Base-by-base conservation (phyloP, 2,888 invertebrate species). In the Salticus scenicus region DNA sequence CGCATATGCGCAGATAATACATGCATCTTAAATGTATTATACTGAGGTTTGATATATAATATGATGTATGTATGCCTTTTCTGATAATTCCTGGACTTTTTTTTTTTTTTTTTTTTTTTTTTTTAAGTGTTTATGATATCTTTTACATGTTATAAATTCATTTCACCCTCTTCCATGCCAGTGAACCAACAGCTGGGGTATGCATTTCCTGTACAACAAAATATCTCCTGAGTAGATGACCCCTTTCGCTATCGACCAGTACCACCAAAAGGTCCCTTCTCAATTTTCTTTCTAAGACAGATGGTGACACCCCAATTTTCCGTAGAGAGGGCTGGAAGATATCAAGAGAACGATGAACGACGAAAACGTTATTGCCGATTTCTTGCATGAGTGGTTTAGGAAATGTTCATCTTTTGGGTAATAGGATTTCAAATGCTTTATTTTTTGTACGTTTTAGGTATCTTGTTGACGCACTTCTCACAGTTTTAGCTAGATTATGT, bases 311-410 rank as follows among this genome's bases (percentile, higher is more conserved):
- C 37, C 37, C 37, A 2, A 10, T 47, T 47, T 47, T 47, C 47
- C 47, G 47, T n/a, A 47, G 12, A 47, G 47, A 17, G 47, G 47
- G 47, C 47, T 12, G 47, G 12, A 7, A 12, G 47, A 5, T 47
- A 47, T 47, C 47, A 17, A n/a, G 47, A 47, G 47, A 47, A 47
- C n/a, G n/a, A n/a, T n/a, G n/a, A n/a, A n/a, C 2, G 47, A 2
- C 47, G 47, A 47, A 12, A 47, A 47, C 47, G 47, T 47, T 47
- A 47, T 47, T 47, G 47, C 47, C 17, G 47, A 47, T 47, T 47
- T 47, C 47, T 12, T 47, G 17, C 47, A 10, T 47, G 10, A 47
- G 47, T 17, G 47, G 12, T 47, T 47, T 2, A 47, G 47, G 47
- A 47, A 47, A 47, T 12, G 17, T 17, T 7, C 47, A 47, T 47